Base-by-base conservation (phyloP, 2,113 vertebrate species). In the Albula goreensis region DNA sequence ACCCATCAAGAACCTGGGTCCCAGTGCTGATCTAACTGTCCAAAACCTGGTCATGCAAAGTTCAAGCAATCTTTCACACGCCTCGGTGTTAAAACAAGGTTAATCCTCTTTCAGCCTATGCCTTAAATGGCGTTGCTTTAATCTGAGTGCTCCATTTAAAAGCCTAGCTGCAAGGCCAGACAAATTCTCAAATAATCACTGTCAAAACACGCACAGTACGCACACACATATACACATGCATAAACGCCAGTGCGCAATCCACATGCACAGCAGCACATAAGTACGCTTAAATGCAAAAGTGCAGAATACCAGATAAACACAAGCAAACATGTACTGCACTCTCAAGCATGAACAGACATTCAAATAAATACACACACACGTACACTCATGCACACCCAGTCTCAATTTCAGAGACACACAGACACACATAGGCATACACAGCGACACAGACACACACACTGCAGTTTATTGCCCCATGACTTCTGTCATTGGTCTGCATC, bases 111-210 rank as follows among this genome's bases (percentile, higher is more conserved):
- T 87, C 85, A 86, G 90, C 90, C 90, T 91, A 82, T 81, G 88
- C 87, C 79, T 90, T 89, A 91, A 86, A 91, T 90, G 91, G 87
- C 31, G 86, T 82, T 82, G 25, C 88, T 85, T 90, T 94, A 93
- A 95, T 95, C 92, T 92, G 90, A 92, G 90, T 53, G 86, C 89
- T 90, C 87, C 85, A 89, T 93, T 92, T 92, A 93, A 92, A 93
- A 90, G 89, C 85, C 86, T 50, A 56, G 79, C 2, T 15, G 66
- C 85, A 89, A 91, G 89, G 85, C 79, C n/a, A 83, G 63, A 78
- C 81, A 56, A 57, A 86, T 78, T 89, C n/a, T 4, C 52, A 90
- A 89, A 89, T 13, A 80, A 56, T 51, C 78, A 63, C 87, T 88
- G 86, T 86, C 87, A 60, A 87, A 78, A 88, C 56, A 77, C 22